Conservation (phyloP, 2,888 invertebrate genomes). For the Sarcophaga carnaria region DNA sequence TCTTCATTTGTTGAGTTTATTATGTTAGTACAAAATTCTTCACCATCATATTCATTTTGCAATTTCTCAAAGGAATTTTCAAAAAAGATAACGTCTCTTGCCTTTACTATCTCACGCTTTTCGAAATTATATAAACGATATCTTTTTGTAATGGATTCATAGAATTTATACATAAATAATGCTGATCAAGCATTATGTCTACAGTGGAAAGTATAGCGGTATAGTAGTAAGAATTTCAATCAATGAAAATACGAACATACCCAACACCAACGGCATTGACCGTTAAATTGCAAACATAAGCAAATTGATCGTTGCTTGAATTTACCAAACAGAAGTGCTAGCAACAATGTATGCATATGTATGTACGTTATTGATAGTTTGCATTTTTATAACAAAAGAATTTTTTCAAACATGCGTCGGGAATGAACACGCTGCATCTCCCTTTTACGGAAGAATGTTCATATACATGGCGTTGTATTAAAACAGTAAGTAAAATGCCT, state of each 20-base stretch:
- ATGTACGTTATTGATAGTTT: background rate
- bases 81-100: background rate
- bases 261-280: conserved; percentile 26
- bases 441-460: no score
- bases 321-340: conserved; percentile 37
- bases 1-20: background rate
- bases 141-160: conserved; percentile 50
- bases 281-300: conserved; percentile 43
- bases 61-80: no score
- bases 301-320: no score
- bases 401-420: no score
- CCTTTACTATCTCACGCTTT: conserved; percentile 48
- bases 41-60: no score
- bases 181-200: no score
- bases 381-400: conserved; percentile 6
- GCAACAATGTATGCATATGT: conserved; percentile 38
- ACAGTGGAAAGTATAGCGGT: no score
- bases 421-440: no score
- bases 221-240: no score
- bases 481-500: no score
- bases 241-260: no score
- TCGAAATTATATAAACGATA: conserved; percentile 50
- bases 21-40: background rate
- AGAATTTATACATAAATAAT: background rate
- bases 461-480: no score